Evolutionary conservation across 2,797 vertebrate genomes (phyloP), one percentile per base, ranked within the genome.

Genomic region (Paratrypauchen microcephalus): DNA sequence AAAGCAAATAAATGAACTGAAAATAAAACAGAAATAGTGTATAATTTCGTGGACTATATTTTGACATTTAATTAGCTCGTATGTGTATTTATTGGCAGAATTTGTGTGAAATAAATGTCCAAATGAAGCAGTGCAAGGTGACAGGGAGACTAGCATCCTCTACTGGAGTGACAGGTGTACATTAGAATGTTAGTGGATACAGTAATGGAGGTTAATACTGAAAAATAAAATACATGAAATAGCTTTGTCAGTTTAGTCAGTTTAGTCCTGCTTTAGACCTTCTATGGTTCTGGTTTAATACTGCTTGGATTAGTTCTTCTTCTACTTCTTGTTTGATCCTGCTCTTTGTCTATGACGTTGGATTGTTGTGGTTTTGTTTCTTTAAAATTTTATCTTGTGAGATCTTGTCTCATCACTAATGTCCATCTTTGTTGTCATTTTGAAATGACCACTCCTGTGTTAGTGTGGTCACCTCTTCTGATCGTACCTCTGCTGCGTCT

Each of bases 141-240:
- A 58, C 58, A 60, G 18, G 57, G 56, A 60, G 28, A 58, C 58
- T 32, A 60, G 57, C 58, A 19, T n/a, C 56, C 26, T 58, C 58
- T 36, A 18, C 58, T 32, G 58, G 52, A 5, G 1, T 56, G 54
- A 24, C 54, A 56, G 58, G 28, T 60, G 56, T 6, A 58, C 19
- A 60, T 28, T 15, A 55, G 21, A 36, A 24, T 55, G 4, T 5
- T 4, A 6, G 13, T 56, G 5, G 5, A n/a, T 52, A n/a, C 16
- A 52, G 48, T 4, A 50, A 16, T 19, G 19, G 6, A 12, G 39
- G n/a, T 18, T 52, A n/a, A 28, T 3, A 57, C 8, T 24, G 11
- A 36, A 11, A 21, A 6, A 52, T 52, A 2, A 6, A 19, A 52
- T 52, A 21, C 9, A 21, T 21, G 1, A n/a, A 8, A 45, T 16